Evolutionary conservation across 1,140 invertebrate species (phyloP).

Genomic region (Aporrectodea caliginosa): DNA sequence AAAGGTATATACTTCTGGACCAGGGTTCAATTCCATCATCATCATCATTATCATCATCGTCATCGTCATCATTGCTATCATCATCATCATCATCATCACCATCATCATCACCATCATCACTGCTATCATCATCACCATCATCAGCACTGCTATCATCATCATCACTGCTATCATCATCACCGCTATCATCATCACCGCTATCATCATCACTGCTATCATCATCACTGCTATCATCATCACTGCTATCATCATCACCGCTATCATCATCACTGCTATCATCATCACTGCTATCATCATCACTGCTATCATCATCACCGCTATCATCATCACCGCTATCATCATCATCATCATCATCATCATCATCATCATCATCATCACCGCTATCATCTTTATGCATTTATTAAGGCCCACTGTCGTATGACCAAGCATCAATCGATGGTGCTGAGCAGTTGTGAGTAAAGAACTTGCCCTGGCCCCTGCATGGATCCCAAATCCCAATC

Average conservation of each 20-base stretch:
- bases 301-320: constrained; percentile 6
- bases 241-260: background rate
- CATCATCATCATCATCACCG: constrained; percentile 26
- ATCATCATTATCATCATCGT: constrained; percentile 6
- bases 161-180: background rate
- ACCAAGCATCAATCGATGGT: too few species aligned
- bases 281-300: background rate
- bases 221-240: background rate
- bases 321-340: constrained; percentile 23
- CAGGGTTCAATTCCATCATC: background rate
- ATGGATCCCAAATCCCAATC: too few species aligned
- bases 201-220: background rate
- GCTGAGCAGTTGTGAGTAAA: too few species aligned
- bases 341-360: constrained; percentile 24
- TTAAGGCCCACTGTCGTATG: too few species aligned
- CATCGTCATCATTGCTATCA: background rate
- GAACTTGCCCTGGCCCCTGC: too few species aligned
- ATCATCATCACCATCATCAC: constrained; percentile 4
- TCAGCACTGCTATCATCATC: background rate
- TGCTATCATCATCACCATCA: background rate
- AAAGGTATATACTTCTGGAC: too few species aligned
- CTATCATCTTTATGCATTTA: too few species aligned
- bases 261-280: background rate
- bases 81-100: constrained; percentile 3
- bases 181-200: background rate